phyloP scores from a whole-genome alignment of 2,888 invertebrate species.

The Scaptomyza polygonia region DNA sequence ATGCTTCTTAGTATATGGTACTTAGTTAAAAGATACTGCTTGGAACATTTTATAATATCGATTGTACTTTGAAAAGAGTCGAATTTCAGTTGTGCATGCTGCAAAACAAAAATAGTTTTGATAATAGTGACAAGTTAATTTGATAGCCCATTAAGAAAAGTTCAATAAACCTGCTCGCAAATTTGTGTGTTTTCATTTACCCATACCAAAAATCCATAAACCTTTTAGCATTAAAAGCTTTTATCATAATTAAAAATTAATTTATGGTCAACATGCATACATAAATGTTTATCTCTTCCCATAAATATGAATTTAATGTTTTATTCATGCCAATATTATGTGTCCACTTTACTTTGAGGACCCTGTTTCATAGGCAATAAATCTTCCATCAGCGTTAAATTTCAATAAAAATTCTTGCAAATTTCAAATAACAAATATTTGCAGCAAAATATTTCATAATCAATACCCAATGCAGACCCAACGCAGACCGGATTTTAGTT shows the following conservation, averaged over 20 bases:
- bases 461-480: conserved; percentile 5
- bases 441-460: conserved; percentile 14
- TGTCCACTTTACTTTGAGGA: not conserved
- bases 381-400: conserved; percentile 3
- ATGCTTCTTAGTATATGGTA: not conserved
- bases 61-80: conserved; percentile 37
- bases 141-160: not conserved
- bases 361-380: not conserved
- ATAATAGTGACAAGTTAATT: not conserved
- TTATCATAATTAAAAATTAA: conserved; percentile 10
- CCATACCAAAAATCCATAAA: not conserved
- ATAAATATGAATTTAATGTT: not conserved
- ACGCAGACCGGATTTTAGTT: conserved; percentile 30
- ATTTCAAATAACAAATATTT: conserved; percentile 22
- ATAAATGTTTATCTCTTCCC: not conserved
- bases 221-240: conserved; percentile 1
- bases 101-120: conserved; percentile 1
- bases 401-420: conserved; percentile 21
- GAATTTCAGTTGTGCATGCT: not conserved
- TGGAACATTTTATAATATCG: conserved; percentile 40
- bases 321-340: not conserved
- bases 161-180: not conserved
- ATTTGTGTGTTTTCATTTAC: not conserved
- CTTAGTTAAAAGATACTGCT: conserved; percentile 11
- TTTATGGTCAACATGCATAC: not conserved